phyloP scores from a whole-genome alignment of 2,888 invertebrate species.

The Standfussiana lucernea region DNA sequence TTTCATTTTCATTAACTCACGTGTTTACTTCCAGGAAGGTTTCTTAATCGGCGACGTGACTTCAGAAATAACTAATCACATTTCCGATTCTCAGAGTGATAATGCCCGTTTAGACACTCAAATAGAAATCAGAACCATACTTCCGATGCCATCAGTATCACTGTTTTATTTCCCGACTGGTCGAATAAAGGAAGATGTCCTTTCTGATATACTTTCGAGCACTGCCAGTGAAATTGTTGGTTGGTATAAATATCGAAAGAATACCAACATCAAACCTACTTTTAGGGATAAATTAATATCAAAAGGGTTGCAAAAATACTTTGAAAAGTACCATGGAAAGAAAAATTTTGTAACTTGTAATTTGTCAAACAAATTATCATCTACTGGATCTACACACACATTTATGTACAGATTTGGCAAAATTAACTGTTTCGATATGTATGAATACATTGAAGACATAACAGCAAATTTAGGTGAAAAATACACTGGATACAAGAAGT shows the following conservation, averaged over 20 bases:
- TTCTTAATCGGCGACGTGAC: conserved; percentile 92
- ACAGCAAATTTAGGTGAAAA: conserved; percentile 90
- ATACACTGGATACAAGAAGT: conserved; percentile 86
- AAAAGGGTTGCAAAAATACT: conserved; percentile 91
- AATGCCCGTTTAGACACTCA: conserved; percentile 91
- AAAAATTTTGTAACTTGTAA: conserved; percentile 92
- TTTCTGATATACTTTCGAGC: conserved; percentile 88
- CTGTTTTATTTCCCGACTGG: conserved; percentile 91
- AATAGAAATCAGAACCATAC: conserved; percentile 91
- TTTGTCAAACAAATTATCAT: conserved; percentile 89
- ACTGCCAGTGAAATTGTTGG: conserved; percentile 91
- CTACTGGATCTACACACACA: conserved; percentile 90
- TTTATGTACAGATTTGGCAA: conserved; percentile 92
- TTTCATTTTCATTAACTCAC: conserved; percentile 2
- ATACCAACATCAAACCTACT: conserved; percentile 89
- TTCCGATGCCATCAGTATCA: conserved; percentile 91
- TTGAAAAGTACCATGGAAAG: conserved; percentile 88
- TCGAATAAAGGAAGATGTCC: conserved; percentile 89
- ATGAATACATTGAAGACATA: conserved; percentile 89
- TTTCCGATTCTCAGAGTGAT: conserved; percentile 93
- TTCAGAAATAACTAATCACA: conserved; percentile 92
- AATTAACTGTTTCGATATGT: conserved; percentile 89
- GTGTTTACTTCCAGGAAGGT: conserved; percentile 87
- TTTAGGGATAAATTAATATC: conserved; percentile 92
- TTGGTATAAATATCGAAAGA: conserved; percentile 92